A percentile compares a stretch with the other conserved stretches of the same genome.
Evolutionary conservation across 2,113 vertebrate species (phyloP).

Genomic region (Stictonetta naevosa): DNA sequence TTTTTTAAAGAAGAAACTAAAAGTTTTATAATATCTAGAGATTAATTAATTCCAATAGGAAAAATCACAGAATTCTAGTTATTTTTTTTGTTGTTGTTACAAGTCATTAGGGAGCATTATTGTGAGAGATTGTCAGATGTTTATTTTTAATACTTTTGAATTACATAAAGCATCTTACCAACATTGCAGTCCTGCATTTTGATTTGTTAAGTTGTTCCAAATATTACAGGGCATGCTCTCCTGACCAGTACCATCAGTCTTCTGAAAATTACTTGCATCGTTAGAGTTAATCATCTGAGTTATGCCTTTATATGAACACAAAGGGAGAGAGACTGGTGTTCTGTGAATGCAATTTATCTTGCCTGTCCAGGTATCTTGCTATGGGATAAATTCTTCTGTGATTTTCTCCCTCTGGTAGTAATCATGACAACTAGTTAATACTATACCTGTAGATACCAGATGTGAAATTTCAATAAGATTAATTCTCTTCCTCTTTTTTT

Average conservation of each 20-base stretch:
- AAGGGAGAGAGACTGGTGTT: background rate
- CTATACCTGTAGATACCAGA: background rate
- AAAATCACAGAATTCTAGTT: background rate
- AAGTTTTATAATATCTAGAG: background rate
- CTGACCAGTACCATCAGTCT: background rate
- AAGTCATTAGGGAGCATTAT: background rate
- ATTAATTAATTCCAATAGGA: no score
- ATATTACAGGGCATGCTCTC: background rate
- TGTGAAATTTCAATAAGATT: background rate
- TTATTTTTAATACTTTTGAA: background rate
- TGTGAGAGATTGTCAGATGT: background rate
- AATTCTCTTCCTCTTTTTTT: background rate
- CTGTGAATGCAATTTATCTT: background rate
- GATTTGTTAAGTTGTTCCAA: background rate
- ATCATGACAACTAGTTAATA: background rate
- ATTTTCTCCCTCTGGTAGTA: background rate
- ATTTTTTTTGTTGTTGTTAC: background rate
- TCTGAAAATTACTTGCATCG: background rate
- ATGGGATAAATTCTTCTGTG: background rate
- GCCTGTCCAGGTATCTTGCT: background rate
- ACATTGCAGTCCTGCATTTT: background rate
- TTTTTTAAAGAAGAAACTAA: background rate
- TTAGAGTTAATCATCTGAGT: background rate
- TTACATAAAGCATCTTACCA: background rate
- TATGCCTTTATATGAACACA: background rate